Conservation (phyloP, 2,888 invertebrate genomes). For the Abrostola triplasia region DNA sequence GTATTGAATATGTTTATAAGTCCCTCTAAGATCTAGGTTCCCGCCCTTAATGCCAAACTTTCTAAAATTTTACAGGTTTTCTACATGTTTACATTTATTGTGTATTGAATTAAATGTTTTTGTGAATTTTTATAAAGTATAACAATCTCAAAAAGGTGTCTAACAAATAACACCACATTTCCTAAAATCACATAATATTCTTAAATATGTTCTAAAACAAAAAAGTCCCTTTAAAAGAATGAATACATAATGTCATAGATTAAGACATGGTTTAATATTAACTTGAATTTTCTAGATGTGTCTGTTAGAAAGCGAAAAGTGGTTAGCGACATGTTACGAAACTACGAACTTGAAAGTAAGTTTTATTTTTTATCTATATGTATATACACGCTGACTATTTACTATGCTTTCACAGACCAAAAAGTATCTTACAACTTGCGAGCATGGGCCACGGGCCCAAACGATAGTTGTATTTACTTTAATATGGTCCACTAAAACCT, state of each 20-base stretch:
- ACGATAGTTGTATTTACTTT: not conserved
- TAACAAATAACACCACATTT: no score
- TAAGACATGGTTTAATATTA: conserved; percentile 24
- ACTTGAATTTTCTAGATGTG: conserved; percentile 60
- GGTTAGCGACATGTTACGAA: conserved; percentile 66
- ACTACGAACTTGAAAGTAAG: conserved; percentile 80
- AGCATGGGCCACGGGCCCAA: not conserved
- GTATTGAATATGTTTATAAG: not conserved
- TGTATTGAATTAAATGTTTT: not conserved
- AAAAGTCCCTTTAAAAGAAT: not conserved
- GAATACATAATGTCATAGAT: conserved; percentile 11
- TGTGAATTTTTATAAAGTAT: not conserved
- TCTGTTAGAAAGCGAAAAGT: conserved; percentile 65
- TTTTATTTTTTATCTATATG: conserved; percentile 53
- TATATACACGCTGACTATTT: conserved; percentile 29
- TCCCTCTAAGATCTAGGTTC: conserved; percentile 12
- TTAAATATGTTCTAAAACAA: no score
- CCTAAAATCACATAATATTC: no score
- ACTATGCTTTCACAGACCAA: not conserved
- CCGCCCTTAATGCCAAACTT: conserved; percentile 55
- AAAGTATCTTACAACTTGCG: not conserved
- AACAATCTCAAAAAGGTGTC: not conserved
- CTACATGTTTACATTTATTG: conserved; percentile 29
- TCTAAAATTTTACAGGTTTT: conserved; percentile 50
- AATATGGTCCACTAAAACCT: no score